Evolutionary conservation across 1,140 invertebrate genomes (phyloP), one percentile per base, ranked within the genome.

Genomic region (Drosophila orena): DNA sequence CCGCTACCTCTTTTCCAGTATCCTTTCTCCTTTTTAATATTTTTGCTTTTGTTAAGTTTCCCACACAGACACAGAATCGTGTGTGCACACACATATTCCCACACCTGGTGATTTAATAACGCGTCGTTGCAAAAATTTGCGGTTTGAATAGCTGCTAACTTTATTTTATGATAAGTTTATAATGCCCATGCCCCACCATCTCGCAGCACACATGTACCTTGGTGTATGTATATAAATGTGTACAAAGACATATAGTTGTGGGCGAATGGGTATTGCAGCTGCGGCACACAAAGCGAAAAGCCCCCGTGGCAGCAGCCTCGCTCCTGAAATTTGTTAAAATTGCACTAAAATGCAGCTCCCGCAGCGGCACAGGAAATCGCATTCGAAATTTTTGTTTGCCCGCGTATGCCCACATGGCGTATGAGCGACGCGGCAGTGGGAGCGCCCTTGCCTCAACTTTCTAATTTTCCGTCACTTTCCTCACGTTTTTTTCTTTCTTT

Each of bases 91-190:
- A 61, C 34, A 54, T 30, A 40, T 40, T 27, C 42, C 15, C 59
- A 65, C 80, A 76, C 65, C 81, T 78, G 58, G 49, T 77, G 81
- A 86, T 84, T 85, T 80, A 84, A 80, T 84, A 84, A 74, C 52
- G 73, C 73, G 60, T 64, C 73, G 66, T 70, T 69, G 66, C 62
- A 57, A 77, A 88, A 88, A 77, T 88, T 84, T 81, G 83, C 62
- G 83, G 83, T 81, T 83, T 88, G 72, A 88, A 81, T 72, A 76
- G 83, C 78, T 79, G 78, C 83, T 65, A 88, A 88, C 79, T 76
- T 88, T 79, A 88, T 88, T 81, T 79, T 73, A 83, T 88, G 79
- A 88, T 88, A 81, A 88, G 83, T 88, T 88, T 78, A 88, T 88
- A 88, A 77, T 74, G 74, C 73, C 47, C 47, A 11, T 17, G 27